These are phyloP conservation scores for Troides oblongomaculatus DNA, from an alignment of 2,888 invertebrate genomes.

Conservation along the genomic window DNA sequence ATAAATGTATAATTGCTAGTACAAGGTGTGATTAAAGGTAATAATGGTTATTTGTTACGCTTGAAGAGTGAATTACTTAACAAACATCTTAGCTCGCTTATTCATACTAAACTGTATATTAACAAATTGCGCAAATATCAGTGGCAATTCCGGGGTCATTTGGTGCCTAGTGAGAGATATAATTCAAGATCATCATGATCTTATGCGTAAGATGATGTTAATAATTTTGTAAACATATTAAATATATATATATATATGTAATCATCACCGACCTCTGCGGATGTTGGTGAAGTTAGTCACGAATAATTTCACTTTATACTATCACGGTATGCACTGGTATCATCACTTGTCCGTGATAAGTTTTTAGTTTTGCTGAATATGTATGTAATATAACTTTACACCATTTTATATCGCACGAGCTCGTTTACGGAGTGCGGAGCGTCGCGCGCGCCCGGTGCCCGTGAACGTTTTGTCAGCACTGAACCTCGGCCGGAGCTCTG, in stretches of 20 bases:
- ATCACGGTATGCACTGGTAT: slow-evolving; percentile 5
- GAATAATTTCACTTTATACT: slow-evolving; percentile 23
- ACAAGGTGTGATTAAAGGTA: neutral
- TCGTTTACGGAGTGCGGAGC: slow-evolving; percentile 33
- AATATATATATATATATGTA: neutral
- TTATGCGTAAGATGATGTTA: slow-evolving; percentile 34
- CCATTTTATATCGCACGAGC: slow-evolving; percentile 30
- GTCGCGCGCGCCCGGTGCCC: slow-evolving; percentile 45
- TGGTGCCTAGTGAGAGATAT: slow-evolving; percentile 49
- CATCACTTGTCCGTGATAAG: neutral
- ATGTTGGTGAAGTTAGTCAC: slow-evolving; percentile 1
- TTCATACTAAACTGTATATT: slow-evolving; percentile 42
- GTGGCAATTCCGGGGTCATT: slow-evolving; percentile 57
- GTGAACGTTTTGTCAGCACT: slow-evolving; percentile 49
- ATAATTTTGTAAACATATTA: slow-evolving; percentile 12
- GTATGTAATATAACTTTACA: slow-evolving; percentile 28
- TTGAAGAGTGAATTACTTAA: slow-evolving; percentile 2
- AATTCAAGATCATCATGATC: slow-evolving; percentile 42
- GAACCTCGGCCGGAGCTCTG: slow-evolving; percentile 35
- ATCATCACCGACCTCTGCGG: slow-evolving; percentile 10
- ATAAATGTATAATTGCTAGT: slow-evolving; percentile 6
- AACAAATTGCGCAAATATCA: slow-evolving; percentile 60
- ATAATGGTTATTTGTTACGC: neutral
- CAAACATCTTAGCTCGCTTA: slow-evolving; percentile 32
- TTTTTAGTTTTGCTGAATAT: neutral